A percentile compares a stretch with the other conserved stretches of the same genome.
Conservation (phyloP, 2,888 invertebrate species). For the Stegana nigrithorax region DNA sequence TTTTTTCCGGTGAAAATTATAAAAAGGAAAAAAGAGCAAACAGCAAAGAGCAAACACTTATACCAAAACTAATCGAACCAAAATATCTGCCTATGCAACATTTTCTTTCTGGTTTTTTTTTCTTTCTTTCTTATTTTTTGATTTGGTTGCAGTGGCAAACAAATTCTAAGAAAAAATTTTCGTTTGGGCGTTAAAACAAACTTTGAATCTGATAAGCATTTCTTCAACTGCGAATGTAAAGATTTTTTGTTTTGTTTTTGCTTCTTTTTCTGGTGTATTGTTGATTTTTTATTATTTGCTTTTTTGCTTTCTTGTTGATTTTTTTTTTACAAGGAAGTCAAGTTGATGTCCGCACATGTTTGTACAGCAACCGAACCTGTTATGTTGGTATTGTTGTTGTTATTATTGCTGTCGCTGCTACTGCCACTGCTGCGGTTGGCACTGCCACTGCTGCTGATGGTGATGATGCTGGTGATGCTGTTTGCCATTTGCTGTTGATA, state of each 20-base stretch:
- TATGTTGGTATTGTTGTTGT: too few relatives aligned
- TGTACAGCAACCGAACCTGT: neutral
- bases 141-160: too few relatives aligned
- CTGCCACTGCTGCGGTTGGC: neutral
- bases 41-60: neutral
- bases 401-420: neutral
- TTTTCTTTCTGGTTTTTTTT: neutral
- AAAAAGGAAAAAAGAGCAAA: neutral
- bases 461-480: neutral
- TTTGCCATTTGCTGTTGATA: neutral
- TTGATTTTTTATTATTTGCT: too few relatives aligned
- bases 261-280: too few relatives aligned
- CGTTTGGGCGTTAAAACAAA: conserved; percentile 18
- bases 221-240: too few relatives aligned
- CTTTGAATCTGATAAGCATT: conserved; percentile 9
- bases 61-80: conserved; percentile 5
- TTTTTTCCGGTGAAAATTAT: conserved; percentile 15
- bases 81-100: conserved; percentile 18
- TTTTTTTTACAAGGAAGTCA: conserved; percentile 11
- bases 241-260: too few relatives aligned
- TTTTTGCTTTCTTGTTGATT: too few relatives aligned
- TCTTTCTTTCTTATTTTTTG: neutral
- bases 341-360: conserved; percentile 10
- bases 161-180: conserved; percentile 6
- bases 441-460: neutral